Base-by-base conservation (phyloP, 2,797 vertebrate species). In the Poeciliopsis presidionis region DNA sequence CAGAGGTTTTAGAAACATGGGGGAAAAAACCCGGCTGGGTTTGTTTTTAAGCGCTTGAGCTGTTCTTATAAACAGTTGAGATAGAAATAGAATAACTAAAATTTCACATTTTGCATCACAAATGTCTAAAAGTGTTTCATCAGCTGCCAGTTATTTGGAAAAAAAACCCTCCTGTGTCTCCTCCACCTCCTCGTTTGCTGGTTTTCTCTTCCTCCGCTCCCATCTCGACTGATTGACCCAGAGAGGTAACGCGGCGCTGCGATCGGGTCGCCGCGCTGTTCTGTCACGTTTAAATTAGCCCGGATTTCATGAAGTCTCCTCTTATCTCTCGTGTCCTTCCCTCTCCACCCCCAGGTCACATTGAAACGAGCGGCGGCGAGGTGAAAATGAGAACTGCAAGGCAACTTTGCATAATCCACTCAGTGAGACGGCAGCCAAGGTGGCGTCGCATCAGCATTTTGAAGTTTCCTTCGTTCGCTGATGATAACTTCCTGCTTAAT, bases 401-500 rank as follows among this genome's bases (percentile, higher is more conserved):
- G 73, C 67, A 49, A 30, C 84, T 93, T 93, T 92, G 86, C 87
- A 93, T 95, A 92, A 94, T 93, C 76, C 87, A 91, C 89, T 89
- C 90, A 86, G 90, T 20, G 83, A 30, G 74, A 83, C 78, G 1
- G 74, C 73, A 1, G 82, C 1, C 12, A 71, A 86, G 81, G 75
- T 72, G 77, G 74, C 51, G 85, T 88, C 73, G 80, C 80, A 84
- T 91, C 89, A 84, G 90, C 84, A 73, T 83, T 86, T 83, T 84
- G 70, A 84, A 87, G 79, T 79, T 84, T 25, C 25, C 74, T 75
- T 55, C 41, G 22, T 81, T 87, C 83, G 49, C 14, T 18, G 79
- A 75, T 18, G 77, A 73, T 72, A 69, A 79, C 69, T 65, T 28
- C 82, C 46, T n/a, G 39, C 28, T 25, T 46, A 33, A 57, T 75